These are phyloP conservation scores for Ptychochromis oligacanthus DNA, from an alignment of 2,113 vertebrate genomes.

Conservation along the genomic window DNA sequence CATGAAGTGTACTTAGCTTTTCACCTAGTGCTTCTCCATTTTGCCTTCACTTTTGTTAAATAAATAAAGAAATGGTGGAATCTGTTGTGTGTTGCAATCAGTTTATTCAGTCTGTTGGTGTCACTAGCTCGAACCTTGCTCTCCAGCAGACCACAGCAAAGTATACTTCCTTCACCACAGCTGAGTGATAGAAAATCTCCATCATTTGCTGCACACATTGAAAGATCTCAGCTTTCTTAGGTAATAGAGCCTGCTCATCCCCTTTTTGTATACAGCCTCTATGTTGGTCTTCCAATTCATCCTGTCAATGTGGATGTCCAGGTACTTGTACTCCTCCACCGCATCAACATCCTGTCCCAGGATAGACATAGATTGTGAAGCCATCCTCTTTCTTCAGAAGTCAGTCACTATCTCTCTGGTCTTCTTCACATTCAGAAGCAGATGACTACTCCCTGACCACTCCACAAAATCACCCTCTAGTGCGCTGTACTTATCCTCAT, in stretches of 20 bases:
- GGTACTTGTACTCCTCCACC: neutral
- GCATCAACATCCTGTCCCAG: neutral
- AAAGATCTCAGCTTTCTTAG: neutral
- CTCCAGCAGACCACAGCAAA: too few species aligned
- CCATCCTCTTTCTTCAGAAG: neutral
- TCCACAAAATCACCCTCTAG: neutral
- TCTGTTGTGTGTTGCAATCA: neutral
- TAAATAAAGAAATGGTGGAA: neutral
- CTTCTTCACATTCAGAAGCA: neutral
- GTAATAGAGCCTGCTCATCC: neutral
- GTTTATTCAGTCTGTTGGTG: too few species aligned
- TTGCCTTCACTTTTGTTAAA: too few species aligned
- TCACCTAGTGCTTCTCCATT: neutral
- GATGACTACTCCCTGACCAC: neutral
- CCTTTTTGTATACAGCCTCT: neutral
- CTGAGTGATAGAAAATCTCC: neutral
- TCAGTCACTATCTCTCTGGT: neutral
- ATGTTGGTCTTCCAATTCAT: neutral
- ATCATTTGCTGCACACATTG: neutral
- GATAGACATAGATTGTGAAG: neutral
- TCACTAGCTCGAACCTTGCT: too few species aligned
- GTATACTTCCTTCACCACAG: neutral
- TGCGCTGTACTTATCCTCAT: neutral
- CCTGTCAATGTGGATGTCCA: accelerated
- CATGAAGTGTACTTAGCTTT: neutral